A percentile compares a stretch with the other conserved stretches of the same genome.
Evolutionary conservation across 2,113 vertebrate species (phyloP).

Genomic region (Rhineura floridana): DNA sequence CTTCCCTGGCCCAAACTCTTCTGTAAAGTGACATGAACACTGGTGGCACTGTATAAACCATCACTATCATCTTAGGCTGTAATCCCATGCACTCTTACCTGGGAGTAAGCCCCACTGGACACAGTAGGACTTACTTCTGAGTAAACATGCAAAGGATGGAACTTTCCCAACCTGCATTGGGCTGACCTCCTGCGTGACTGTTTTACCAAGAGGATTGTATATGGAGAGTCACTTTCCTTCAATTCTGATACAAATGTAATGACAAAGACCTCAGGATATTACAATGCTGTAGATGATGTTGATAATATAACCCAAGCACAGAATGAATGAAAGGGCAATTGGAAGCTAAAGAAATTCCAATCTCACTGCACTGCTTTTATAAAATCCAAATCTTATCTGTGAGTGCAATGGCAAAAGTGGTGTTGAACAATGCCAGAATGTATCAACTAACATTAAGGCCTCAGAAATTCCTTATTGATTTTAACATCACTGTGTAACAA

Average conservation of each 20-base stretch:
- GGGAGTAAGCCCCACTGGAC: not conserved
- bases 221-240: conserved; percentile 21
- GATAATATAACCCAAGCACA: conserved; percentile 34
- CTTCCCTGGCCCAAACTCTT: no score
- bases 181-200: not conserved
- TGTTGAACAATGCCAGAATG: conserved; percentile 20
- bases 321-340: conserved; percentile 28
- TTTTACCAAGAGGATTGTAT: not conserved
- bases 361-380: conserved; percentile 18
- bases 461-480: conserved; percentile 64
- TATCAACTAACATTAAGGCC: conserved; percentile 47
- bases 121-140: not conserved
- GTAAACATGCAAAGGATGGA: not conserved
- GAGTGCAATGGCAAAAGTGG: conserved; percentile 27
- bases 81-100: no score
- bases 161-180: not conserved
- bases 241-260: conserved; percentile 42
- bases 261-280: conserved; percentile 1
- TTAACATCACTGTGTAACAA: conserved; percentile 40
- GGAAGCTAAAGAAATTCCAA: not conserved
- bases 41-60: not conserved
- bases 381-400: conserved; percentile 30
- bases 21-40: not conserved
- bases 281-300: not conserved
- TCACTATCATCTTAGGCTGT: not conserved